phyloP scores from a whole-genome alignment of 1,140 invertebrate species.

The Dryas iulia region DNA sequence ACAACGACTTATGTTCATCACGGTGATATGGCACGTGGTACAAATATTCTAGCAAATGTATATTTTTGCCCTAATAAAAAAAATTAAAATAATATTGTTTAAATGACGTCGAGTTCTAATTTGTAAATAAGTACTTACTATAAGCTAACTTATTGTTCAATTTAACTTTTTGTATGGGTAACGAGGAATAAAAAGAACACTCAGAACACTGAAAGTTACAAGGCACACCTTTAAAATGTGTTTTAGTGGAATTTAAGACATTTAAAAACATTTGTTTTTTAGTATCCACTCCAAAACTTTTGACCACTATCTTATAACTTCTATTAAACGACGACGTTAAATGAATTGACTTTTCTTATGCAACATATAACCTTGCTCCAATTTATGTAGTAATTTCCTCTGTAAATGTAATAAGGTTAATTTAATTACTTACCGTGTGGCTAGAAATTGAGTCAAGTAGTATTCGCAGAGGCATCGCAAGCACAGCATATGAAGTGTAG shows the following conservation, averaged over 20 bases:
- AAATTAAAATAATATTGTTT: background rate
- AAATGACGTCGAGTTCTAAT: too few relatives aligned
- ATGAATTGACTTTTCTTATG: too few relatives aligned
- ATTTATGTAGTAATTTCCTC: background rate
- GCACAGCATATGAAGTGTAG: conserved; percentile 19
- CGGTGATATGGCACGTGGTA: conserved; percentile 52
- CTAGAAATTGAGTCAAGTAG: conserved; percentile 10
- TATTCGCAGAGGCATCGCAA: conserved; percentile 34
- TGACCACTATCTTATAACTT: too few relatives aligned
- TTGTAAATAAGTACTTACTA: background rate
- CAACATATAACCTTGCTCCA: background rate
- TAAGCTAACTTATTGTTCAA: too few relatives aligned
- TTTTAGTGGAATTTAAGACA: too few relatives aligned
- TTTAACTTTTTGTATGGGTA: too few relatives aligned
- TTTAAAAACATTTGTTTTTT: too few relatives aligned
- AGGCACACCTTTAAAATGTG: too few relatives aligned
- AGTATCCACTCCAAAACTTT: too few relatives aligned
- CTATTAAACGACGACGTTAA: too few relatives aligned
- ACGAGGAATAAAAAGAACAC: too few relatives aligned
- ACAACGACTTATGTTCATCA: conserved; percentile 71
- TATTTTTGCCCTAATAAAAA: background rate
- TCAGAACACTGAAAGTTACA: too few relatives aligned
- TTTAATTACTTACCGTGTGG: conserved; percentile 10
- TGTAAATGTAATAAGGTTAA: background rate
- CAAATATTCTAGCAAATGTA: background rate